These are phyloP conservation scores for Spilarctia lutea DNA, from an alignment of 2,888 invertebrate genomes.

Conservation along the genomic window DNA sequence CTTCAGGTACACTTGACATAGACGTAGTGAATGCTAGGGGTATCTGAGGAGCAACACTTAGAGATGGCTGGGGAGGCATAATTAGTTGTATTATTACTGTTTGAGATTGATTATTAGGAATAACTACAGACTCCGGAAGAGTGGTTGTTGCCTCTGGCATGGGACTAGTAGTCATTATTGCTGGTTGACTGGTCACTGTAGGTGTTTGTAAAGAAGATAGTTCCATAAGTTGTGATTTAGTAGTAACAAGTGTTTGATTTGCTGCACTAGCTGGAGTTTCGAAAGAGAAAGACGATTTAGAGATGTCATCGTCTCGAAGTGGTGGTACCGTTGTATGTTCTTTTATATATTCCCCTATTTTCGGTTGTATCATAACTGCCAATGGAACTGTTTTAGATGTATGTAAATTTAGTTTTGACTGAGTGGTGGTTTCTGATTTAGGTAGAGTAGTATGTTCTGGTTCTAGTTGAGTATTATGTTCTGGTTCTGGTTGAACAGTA, in stretches of 20 bases:
- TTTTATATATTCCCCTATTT: not conserved
- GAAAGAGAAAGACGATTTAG: not conserved
- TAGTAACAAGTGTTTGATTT: not conserved
- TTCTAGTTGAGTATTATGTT: not conserved
- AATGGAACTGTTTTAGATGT: not conserved
- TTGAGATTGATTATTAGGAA: not conserved
- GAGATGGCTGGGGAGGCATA: not conserved
- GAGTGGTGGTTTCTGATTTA: not conserved
- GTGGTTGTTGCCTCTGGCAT: not conserved
- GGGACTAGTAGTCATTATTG: not conserved
- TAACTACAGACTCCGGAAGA: not conserved
- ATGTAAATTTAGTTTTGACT: not conserved
- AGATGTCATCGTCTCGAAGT: not conserved
- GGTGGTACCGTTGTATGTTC: not conserved
- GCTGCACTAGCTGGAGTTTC: not conserved
- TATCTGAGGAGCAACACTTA: not conserved
- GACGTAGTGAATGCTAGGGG: not conserved
- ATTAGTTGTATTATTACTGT: not conserved
- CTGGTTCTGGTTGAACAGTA: not conserved
- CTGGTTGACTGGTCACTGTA: not conserved
- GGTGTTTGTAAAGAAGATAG: not conserved
- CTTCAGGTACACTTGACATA: not conserved
- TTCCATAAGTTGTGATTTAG: not conserved
- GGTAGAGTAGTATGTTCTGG: not conserved
- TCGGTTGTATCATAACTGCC: not conserved